These are phyloP conservation scores for Dinocampus coccinellae DNA, from an alignment of 2,888 invertebrate species.

Conservation along the genomic window DNA sequence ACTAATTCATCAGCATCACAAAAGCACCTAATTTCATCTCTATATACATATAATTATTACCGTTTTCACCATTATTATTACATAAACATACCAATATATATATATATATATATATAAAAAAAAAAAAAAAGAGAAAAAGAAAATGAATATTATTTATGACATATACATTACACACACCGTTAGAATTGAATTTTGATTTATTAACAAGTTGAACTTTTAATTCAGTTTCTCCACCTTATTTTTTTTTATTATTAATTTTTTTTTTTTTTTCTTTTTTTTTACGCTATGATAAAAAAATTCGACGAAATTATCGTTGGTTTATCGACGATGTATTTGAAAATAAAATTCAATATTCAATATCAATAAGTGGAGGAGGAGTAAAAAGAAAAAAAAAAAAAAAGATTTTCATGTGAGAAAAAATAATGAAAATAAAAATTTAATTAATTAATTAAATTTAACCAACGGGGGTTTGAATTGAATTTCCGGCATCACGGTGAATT, in stretches of 20 bases:
- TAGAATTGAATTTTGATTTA: conserved; percentile 1
- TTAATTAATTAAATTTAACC: not conserved
- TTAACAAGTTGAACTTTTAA: not conserved
- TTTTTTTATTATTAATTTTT: no score
- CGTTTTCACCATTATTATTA: not conserved
- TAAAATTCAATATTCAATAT: no score
- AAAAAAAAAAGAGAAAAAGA: not conserved
- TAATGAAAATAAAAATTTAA: not conserved
- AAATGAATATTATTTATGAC: not conserved
- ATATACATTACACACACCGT: not conserved
- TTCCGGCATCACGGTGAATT: conserved; percentile 34
- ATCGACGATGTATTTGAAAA: no score
- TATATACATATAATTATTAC: not conserved
- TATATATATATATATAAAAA: no score
- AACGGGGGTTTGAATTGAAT: conserved; percentile 26
- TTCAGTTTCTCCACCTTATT: no score
- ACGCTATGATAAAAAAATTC: no score
- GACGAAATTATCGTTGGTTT: no score
- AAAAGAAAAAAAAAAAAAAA: conserved; percentile 7
- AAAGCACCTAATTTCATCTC: not conserved
- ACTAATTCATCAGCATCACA: not conserved
- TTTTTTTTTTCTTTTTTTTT: no score
- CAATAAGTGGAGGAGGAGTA: no score
- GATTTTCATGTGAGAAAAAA: conserved; percentile 19
- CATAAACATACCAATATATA: conserved; percentile 28